Evolutionary conservation across 2,888 invertebrate species (phyloP).

Genomic region (Nesidiocoris tenuis): DNA sequence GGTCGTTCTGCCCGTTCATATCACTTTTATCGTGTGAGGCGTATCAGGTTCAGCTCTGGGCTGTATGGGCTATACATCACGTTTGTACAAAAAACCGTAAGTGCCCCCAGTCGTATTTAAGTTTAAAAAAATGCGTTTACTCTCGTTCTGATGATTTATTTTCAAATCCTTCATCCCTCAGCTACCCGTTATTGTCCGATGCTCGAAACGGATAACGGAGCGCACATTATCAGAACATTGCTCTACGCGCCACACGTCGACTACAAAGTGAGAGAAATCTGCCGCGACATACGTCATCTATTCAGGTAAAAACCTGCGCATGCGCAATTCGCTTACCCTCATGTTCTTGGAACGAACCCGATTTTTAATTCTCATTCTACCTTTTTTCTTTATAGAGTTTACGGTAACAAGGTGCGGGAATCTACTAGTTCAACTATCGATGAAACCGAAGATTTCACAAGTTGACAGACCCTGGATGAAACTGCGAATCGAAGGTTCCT

Average conservation of each 20-base stretch:
- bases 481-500: neutral
- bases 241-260: constrained; percentile 50
- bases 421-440: neutral
- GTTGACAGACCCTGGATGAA: neutral
- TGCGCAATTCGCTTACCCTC: neutral
- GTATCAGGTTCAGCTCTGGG: constrained; percentile 71
- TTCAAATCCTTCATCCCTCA: constrained; percentile 54
- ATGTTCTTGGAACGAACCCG: neutral
- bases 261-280: constrained; percentile 48
- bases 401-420: neutral
- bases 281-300: constrained; percentile 48
- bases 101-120: too few relatives aligned
- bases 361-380: neutral
- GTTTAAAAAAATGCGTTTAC: too few relatives aligned
- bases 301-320: constrained; percentile 39
- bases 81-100: constrained; percentile 72
- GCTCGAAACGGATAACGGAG: constrained; percentile 64
- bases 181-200: constrained; percentile 67
- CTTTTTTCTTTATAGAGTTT: neutral
- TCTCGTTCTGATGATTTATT: too few relatives aligned
- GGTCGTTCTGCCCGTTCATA: constrained; percentile 69
- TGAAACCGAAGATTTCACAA: neutral
- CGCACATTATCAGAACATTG: constrained; percentile 57
- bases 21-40: constrained; percentile 63
- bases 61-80: constrained; percentile 76